A percentile compares a stretch with the other conserved stretches of the same genome.
Conservation (phyloP, 2,888 invertebrate species). For the Chrysina gloriosa region DNA sequence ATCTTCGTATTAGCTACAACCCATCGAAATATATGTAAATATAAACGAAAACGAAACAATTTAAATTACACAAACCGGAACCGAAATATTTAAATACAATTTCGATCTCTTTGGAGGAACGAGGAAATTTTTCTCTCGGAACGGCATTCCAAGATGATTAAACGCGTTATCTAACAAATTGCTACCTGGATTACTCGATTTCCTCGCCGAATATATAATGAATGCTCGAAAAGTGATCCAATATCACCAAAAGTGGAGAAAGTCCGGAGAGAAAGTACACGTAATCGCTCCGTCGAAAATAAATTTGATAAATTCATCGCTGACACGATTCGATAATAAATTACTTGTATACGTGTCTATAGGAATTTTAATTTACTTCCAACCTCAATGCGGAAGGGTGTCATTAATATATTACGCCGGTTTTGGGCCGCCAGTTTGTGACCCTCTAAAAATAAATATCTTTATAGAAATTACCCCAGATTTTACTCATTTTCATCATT, state of each 20-base stretch:
- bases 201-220: not conserved
- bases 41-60: too few relatives aligned
- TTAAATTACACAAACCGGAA: too few relatives aligned
- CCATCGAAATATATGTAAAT: too few relatives aligned
- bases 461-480: too few relatives aligned
- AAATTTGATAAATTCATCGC: conserved; percentile 9
- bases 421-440: too few relatives aligned
- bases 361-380: too few relatives aligned
- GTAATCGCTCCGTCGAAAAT: not conserved
- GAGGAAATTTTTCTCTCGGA: not conserved
- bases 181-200: conserved; percentile 11
- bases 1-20: too few relatives aligned
- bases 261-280: conserved; percentile 16
- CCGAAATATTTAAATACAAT: not conserved
- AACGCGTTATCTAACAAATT: conserved; percentile 9
- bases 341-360: too few relatives aligned
- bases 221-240: not conserved
- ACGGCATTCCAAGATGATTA: not conserved
- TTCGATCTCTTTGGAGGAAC: not conserved
- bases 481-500: too few relatives aligned
- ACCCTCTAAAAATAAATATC: too few relatives aligned
- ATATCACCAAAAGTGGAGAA: not conserved
- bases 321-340: not conserved
- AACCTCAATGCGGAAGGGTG: too few relatives aligned
- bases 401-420: too few relatives aligned